phyloP scores from a whole-genome alignment of 2,797 vertebrate genomes.

The Graptemys geographica region DNA sequence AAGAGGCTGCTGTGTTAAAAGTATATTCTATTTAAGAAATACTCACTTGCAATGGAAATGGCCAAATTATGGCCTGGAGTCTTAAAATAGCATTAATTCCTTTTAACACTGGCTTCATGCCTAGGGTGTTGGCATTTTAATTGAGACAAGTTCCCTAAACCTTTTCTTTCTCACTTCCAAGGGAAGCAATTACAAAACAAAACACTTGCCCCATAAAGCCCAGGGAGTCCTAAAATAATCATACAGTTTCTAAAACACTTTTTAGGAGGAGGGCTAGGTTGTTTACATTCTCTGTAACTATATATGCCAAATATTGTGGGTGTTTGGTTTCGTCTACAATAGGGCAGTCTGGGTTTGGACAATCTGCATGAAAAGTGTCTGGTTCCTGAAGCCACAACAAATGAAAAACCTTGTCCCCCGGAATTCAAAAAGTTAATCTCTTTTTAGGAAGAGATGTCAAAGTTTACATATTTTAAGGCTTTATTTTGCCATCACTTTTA shows the following conservation, averaged over 20 bases:
- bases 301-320: background rate
- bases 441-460: background rate
- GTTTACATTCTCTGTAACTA: background rate
- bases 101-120: background rate
- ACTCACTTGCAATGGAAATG: slow-evolving; percentile 2
- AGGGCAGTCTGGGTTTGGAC: background rate
- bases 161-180: slow-evolving; percentile 37
- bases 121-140: slow-evolving; percentile 47
- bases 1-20: slow-evolving; percentile 27
- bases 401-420: background rate
- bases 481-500: background rate
- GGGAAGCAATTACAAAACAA: slow-evolving; percentile 27
- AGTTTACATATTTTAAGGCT: background rate
- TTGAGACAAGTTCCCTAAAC: slow-evolving; percentile 13
- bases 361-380: background rate
- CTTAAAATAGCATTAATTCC: background rate
- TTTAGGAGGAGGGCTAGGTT: background rate
- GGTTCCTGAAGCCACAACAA: slow-evolving; percentile 1
- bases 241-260: background rate
- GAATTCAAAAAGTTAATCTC: background rate
- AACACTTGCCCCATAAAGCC: slow-evolving; percentile 19
- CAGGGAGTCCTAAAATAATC: background rate
- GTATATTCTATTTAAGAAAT: slow-evolving; percentile 13
- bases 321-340: background rate
- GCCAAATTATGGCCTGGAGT: background rate